These are phyloP conservation scores for Scaptomyza hsui DNA, from an alignment of 1,140 invertebrate genomes.

Conservation along the genomic window DNA sequence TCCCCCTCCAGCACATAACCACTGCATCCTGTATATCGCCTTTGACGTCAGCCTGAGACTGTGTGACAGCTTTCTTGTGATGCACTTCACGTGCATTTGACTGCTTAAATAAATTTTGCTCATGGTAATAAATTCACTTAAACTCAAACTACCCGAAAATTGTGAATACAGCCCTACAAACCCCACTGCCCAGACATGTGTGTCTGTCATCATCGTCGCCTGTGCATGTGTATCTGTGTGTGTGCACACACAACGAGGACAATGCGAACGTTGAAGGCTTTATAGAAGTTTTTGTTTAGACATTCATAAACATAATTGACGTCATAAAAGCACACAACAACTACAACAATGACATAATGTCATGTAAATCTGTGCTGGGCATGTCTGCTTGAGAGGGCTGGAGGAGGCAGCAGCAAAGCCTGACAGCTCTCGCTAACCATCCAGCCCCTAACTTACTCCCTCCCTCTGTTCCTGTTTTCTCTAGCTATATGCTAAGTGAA, in stretches of 20 bases:
- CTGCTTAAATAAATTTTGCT: slow-evolving; percentile 81
- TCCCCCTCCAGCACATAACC: not conserved
- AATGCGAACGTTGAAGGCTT: slow-evolving; percentile 59
- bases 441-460: not conserved
- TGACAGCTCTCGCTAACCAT: slow-evolving; percentile 7
- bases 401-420: not conserved
- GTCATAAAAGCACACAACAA: slow-evolving; percentile 76
- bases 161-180: not conserved
- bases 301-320: slow-evolving; percentile 82
- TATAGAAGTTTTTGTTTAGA: slow-evolving; percentile 79
- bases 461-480: not conserved
- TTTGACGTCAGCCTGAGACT: slow-evolving; percentile 41
- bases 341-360: slow-evolving; percentile 77
- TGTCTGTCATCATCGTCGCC: not conserved
- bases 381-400: slow-evolving; percentile 23
- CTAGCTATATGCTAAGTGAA: slow-evolving; percentile 55
- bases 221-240: slow-evolving; percentile 12
- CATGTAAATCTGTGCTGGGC: slow-evolving; percentile 75
- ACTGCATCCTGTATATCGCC: slow-evolving; percentile 21
- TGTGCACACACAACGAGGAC: slow-evolving; percentile 42
- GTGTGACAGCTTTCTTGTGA: slow-evolving; percentile 76
- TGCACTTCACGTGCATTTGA: slow-evolving; percentile 81
- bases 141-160: slow-evolving; percentile 64
- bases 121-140: slow-evolving; percentile 82
- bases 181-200: not conserved